Conservation (phyloP, 2,113 vertebrate species). For the Ceyx margarethae region DNA sequence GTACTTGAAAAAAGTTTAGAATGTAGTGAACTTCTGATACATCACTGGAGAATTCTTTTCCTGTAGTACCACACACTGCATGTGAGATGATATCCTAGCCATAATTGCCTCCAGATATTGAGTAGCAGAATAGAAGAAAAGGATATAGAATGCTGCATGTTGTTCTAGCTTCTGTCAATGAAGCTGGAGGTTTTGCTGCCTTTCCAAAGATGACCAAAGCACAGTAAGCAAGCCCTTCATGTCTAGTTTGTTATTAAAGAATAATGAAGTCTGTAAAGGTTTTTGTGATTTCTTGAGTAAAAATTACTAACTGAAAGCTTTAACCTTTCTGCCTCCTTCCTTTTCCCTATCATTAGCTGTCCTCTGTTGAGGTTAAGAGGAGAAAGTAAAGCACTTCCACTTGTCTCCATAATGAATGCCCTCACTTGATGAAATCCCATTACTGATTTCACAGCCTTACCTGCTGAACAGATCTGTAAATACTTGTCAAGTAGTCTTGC, state of each 20-base stretch:
- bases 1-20: background rate
- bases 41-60: too few species aligned
- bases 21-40: background rate
- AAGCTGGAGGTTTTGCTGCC: background rate
- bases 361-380: background rate
- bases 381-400: background rate
- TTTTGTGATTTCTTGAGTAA: background rate
- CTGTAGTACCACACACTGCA: too few species aligned
- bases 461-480: slow-evolving; percentile 9
- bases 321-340: background rate
- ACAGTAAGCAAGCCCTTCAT: background rate
- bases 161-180: background rate
- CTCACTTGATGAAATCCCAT: background rate
- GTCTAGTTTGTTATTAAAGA: background rate
- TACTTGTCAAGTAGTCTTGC: background rate
- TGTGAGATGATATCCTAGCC: too few species aligned
- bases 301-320: background rate
- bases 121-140: too few species aligned
- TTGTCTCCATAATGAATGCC: background rate
- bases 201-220: background rate
- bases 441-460: background rate
- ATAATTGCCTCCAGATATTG: too few species aligned
- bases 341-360: background rate
- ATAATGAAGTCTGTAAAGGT: background rate
- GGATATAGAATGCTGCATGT: too few species aligned